Evolutionary conservation across 2,113 vertebrate genomes (phyloP).

Genomic region (Zootoca vivipara): DNA sequence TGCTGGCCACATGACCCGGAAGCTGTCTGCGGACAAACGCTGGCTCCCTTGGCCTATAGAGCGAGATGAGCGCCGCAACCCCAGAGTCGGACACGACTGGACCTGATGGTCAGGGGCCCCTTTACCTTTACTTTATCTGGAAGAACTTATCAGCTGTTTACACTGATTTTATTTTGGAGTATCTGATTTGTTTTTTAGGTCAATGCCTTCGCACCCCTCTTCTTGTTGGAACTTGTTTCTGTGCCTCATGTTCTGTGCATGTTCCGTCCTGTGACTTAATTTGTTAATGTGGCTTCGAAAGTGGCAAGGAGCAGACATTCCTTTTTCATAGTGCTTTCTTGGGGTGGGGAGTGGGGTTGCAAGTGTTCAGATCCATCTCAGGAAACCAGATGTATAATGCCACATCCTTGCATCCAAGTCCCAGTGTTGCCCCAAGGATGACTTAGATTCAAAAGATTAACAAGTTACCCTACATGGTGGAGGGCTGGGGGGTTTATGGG

Average conservation of each 20-base stretch:
- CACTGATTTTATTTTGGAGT: neutral
- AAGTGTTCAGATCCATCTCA: conserved; percentile 30
- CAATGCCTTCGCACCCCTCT: neutral
- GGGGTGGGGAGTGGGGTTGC: neutral
- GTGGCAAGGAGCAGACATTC: neutral
- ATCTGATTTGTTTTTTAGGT: neutral
- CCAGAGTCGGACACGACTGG: too few relatives aligned
- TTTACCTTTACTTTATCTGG: too few relatives aligned
- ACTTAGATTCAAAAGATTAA: too few relatives aligned
- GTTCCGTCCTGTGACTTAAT: neutral
- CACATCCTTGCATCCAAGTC: too few relatives aligned
- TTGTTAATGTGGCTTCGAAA: neutral
- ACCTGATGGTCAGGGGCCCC: too few relatives aligned
- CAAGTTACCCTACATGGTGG: too few relatives aligned
- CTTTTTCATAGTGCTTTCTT: neutral
- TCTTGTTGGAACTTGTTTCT: neutral
- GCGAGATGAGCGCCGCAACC: too few relatives aligned
- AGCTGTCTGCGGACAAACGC: too few relatives aligned
- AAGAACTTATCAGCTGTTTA: neutral
- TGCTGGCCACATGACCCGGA: too few relatives aligned
- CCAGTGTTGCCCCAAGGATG: too few relatives aligned
- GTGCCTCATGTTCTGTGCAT: neutral
- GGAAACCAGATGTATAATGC: conserved; percentile 8
- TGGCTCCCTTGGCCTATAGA: too few relatives aligned
- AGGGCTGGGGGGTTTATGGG: neutral